These are phyloP conservation scores for Hippopotamyrus pictus DNA, from an alignment of 2,797 vertebrate species.

Conservation along the genomic window DNA sequence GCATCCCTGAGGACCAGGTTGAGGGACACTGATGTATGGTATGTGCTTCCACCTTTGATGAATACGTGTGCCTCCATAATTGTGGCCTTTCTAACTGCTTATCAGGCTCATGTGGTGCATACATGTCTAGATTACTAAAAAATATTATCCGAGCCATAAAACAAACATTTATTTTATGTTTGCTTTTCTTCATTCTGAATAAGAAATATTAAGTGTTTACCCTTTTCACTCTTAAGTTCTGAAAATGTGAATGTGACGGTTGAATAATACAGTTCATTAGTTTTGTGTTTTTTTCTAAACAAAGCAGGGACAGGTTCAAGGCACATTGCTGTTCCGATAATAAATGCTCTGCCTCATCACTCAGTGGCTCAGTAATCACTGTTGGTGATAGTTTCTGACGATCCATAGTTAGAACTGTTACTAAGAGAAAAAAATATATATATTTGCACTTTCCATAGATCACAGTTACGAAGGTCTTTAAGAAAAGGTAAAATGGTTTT, in stretches of 20 bases:
- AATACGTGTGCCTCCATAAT: neutral
- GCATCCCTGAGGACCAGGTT: neutral
- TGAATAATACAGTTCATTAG: neutral
- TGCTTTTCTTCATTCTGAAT: neutral
- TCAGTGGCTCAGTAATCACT: neutral
- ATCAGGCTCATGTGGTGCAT: neutral
- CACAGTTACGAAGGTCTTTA: neutral
- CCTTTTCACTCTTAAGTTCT: neutral
- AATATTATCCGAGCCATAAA: neutral
- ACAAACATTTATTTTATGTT: neutral
- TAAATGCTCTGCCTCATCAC: neutral
- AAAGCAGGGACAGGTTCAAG: neutral
- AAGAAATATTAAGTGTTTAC: neutral
- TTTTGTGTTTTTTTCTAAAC: neutral
- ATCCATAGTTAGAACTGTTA: neutral
- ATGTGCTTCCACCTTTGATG: neutral
- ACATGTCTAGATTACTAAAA: neutral
- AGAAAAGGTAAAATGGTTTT: neutral
- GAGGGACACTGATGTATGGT: neutral
- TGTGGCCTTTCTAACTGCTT: neutral
- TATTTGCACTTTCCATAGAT: neutral
- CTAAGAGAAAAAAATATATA: neutral
- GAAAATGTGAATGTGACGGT: neutral
- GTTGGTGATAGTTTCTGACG: neutral
- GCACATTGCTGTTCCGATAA: neutral